These are phyloP conservation scores for Eupithecia pulchellata DNA, from an alignment of 2,888 invertebrate species.

Conservation along the genomic window DNA sequence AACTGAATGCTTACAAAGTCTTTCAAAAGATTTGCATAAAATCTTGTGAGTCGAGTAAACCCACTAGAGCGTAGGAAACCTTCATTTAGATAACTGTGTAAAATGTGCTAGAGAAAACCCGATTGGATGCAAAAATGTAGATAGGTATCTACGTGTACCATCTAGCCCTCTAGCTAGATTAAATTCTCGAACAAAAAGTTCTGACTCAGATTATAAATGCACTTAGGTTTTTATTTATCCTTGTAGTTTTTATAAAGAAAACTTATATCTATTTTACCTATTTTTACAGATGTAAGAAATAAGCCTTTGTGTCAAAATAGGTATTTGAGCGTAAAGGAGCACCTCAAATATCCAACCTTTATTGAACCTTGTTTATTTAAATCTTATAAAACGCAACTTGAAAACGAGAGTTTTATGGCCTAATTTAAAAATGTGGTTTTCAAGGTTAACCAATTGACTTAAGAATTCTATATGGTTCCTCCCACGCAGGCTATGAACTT, in stretches of 20 bases:
- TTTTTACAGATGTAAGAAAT: not conserved
- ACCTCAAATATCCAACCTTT: not conserved
- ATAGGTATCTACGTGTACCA: not conserved
- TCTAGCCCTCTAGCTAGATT: not conserved
- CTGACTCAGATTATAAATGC: not conserved
- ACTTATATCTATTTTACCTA: not conserved
- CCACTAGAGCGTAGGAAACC: slow-evolving; percentile 6
- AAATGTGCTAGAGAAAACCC: slow-evolving; percentile 7
- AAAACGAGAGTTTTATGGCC: too few relatives aligned
- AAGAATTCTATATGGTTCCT: not conserved
- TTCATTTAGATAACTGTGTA: slow-evolving; percentile 14
- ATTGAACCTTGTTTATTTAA: slow-evolving; percentile 1
- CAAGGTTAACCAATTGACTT: not conserved
- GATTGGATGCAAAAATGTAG: slow-evolving; percentile 1
- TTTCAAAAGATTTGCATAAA: slow-evolving; percentile 14
- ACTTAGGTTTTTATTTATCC: not conserved
- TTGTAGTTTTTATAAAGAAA: not conserved
- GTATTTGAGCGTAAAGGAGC: not conserved
- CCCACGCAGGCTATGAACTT: not conserved
- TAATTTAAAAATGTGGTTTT: too few relatives aligned
- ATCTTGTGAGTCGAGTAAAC: slow-evolving; percentile 13
- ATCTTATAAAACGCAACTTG: not conserved
- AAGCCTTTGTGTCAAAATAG: not conserved
- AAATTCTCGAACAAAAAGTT: not conserved
- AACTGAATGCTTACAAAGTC: not conserved